Base-by-base conservation (phyloP, 2,888 invertebrate species). In the Colletes collaris region DNA sequence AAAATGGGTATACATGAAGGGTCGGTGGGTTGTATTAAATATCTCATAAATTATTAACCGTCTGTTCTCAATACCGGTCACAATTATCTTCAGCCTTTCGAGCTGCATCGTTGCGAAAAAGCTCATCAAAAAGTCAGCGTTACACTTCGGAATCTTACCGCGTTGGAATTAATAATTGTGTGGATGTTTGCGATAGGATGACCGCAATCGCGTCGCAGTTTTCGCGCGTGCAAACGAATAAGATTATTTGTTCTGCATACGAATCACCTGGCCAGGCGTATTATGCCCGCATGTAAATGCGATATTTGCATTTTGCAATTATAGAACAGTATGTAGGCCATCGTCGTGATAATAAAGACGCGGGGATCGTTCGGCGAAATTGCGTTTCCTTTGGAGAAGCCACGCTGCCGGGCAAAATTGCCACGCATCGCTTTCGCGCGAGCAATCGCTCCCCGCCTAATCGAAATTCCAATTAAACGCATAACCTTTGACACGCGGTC, bases 271-370 rank as follows among this genome's bases (percentile, higher is more conserved):
- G 11, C 40, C 16, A 13, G n/a, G 53, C 59, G 35, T 75, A 75
- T 74, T 75, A 68, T 63, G 64, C 72, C 59, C 40, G 77, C 75
- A 78, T 75, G 56, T 64, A 75, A 75, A 75, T 74, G 55, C 49
- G 68, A 59, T 52, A 74, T 77, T 77, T 77, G 74, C 77, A 77
- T 77, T n/a, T 27, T 27, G 64, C 74, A 68, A 77, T 77, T 74
- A 74, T 74, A 50, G 65, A 40, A 49, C 63, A 59, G 74, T 77
- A 74, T 77, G 68, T 68, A 60, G 77, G 64, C 49, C 77, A 64
- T 5, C 40, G 16, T 58, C 64, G 68, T 59, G 74, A 74, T 66
- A 73, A 67, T 68, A 69, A 78, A 68, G 64, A 78, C 68, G 53
- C 75, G 53, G 50, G 27, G 63, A 63, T 74, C 74, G 40, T 63